Percentiles rank a stretch among this genome's conserved stretches.
Evolutionary conservation across 2,797 vertebrate genomes (phyloP).

Genomic region (Sphenopsis melanotis): DNA sequence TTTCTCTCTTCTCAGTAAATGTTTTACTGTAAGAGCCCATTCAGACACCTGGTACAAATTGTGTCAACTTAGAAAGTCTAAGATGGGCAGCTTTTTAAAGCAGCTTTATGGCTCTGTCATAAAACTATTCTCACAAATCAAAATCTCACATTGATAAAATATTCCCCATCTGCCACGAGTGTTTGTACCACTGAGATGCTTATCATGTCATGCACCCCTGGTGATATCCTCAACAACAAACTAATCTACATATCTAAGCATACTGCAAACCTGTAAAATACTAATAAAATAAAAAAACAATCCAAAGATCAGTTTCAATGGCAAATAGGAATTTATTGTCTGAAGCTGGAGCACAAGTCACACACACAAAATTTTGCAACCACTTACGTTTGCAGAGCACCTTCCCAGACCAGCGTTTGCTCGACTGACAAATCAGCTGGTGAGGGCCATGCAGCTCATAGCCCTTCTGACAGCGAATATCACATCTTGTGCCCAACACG

Average conservation of each 20-base stretch:
- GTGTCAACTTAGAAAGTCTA: neutral
- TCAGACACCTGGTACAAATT: neutral
- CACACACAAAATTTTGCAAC: neutral
- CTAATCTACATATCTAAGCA: neutral
- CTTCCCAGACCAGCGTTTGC: constrained; percentile 93
- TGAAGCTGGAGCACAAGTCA: neutral
- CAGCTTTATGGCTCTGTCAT: neutral
- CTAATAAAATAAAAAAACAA: neutral
- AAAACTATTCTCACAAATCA: neutral
- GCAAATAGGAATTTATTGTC: neutral
- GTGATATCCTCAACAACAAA: neutral
- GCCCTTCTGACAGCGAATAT: constrained; percentile 91
- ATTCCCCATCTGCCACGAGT: neutral
- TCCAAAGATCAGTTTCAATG: neutral
- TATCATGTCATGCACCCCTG: accelerated
- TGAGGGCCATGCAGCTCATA: constrained; percentile 85
- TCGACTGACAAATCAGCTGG: constrained; percentile 90
- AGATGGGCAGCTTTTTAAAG: neutral
- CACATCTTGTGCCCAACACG: constrained; percentile 88
- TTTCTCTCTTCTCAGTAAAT: neutral
- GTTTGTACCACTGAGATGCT: neutral
- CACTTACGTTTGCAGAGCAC: constrained; percentile 91
- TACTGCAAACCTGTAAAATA: neutral
- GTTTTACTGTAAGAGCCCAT: neutral
- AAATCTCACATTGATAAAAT: neutral